Conservation (phyloP, 2,888 invertebrate species). For the Bombylius discolor region DNA sequence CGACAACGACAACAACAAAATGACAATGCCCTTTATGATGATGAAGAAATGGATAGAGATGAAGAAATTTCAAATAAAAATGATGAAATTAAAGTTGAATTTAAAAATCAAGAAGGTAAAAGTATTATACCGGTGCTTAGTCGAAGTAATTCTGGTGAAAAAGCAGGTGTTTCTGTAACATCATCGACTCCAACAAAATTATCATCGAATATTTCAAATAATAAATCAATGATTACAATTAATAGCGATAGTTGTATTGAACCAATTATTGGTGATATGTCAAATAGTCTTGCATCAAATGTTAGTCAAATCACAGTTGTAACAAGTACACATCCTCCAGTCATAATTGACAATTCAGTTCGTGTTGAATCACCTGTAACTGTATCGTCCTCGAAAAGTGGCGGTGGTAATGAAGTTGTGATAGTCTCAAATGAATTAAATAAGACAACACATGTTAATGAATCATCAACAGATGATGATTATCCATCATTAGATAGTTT, state of each 20-base stretch:
- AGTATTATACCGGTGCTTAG: constrained; percentile 19
- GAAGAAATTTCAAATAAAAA: constrained; percentile 1
- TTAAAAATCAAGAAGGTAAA: constrained; percentile 16
- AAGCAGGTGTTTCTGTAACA: constrained; percentile 13
- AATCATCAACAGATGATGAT: constrained; percentile 64
- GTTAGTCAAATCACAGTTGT: constrained; percentile 73
- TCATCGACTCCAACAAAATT: constrained; percentile 8
- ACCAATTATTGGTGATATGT: constrained; percentile 39
- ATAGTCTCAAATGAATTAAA: constrained; percentile 69
- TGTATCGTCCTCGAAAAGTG: constrained; percentile 1
- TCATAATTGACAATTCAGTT: constrained; percentile 50
- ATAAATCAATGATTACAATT: constrained; percentile 19
- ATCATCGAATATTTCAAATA: constrained; percentile 13
- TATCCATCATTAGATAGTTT: constrained; percentile 64
- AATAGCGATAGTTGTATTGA: constrained; percentile 26
- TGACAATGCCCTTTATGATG: not conserved
- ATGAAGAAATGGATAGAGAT: not conserved
- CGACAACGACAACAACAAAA: not conserved
- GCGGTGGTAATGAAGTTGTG: constrained; percentile 51
- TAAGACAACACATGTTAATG: constrained; percentile 49
- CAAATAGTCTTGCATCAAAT: constrained; percentile 58
- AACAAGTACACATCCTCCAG: constrained; percentile 66
- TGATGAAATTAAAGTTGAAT: constrained; percentile 16
- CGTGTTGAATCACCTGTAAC: constrained; percentile 15
- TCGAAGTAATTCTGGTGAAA: constrained; percentile 21